Evolutionary conservation across 2,888 invertebrate genomes (phyloP).

Genomic region (Dascillus cervinus): DNA sequence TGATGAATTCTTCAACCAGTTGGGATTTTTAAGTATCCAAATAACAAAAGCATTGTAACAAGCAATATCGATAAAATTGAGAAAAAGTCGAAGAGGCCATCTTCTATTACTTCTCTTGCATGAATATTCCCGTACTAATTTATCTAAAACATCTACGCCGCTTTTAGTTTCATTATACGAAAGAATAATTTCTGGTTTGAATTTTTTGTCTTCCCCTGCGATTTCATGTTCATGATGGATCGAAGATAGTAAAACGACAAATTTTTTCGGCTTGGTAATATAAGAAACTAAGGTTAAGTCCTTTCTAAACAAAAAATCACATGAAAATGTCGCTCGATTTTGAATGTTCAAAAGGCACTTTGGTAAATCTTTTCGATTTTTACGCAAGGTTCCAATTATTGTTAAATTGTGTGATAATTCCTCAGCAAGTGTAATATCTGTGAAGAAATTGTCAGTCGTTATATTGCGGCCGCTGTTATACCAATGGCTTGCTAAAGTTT

Average conservation of each 20-base stretch:
- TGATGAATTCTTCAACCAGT: neutral
- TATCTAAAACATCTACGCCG: neutral
- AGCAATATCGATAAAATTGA: slow-evolving; percentile 1
- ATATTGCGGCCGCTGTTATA: slow-evolving; percentile 2
- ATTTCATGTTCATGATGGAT: slow-evolving; percentile 1
- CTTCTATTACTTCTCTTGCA: neutral
- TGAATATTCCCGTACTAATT: neutral
- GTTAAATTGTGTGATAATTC: too few species aligned
- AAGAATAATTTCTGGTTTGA: slow-evolving; percentile 1
- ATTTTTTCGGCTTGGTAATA: neutral
- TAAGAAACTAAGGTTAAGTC: slow-evolving; percentile 1
- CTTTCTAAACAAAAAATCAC: slow-evolving; percentile 1
- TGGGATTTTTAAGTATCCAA: neutral
- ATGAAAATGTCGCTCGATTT: neutral
- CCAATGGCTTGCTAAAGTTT: neutral
- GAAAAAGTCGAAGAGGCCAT: slow-evolving; percentile 1
- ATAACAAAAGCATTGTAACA: slow-evolving; percentile 1
- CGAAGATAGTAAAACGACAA: too few species aligned
- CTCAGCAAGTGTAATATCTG: neutral
- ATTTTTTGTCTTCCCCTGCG: neutral
- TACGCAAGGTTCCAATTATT: neutral
- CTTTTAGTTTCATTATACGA: slow-evolving; percentile 1
- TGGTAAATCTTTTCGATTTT: neutral
- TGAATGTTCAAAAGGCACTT: neutral
- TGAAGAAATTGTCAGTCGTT: slow-evolving; percentile 2